Conservation (phyloP, 2,888 invertebrate species). For the Lochmaea capreae region DNA sequence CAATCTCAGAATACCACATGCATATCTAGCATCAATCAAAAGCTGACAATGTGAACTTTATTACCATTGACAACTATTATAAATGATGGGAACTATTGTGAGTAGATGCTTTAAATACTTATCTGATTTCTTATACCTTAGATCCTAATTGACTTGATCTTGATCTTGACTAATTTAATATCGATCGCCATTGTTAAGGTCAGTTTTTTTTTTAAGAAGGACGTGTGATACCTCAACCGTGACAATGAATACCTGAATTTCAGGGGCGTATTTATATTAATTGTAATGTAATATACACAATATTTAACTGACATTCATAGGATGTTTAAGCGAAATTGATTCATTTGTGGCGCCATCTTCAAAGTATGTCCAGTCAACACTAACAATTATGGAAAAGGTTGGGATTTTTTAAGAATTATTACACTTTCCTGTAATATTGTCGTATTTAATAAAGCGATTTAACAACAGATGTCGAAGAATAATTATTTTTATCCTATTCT, state of each 20-base stretch:
- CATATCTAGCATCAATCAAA: slow-evolving; percentile 57
- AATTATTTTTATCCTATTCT: too few species aligned
- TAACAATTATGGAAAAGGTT: too few species aligned
- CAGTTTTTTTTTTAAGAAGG: background rate
- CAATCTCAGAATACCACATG: slow-evolving; percentile 37
- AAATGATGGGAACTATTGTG: slow-evolving; percentile 56
- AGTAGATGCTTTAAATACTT: slow-evolving; percentile 31
- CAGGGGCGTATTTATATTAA: background rate
- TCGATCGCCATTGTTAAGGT: slow-evolving; percentile 24
- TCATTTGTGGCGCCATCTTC: too few species aligned
- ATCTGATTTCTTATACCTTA: slow-evolving; percentile 32
- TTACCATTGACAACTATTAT: slow-evolving; percentile 62
- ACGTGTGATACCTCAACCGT: slow-evolving; percentile 18
- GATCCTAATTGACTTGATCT: slow-evolving; percentile 35
- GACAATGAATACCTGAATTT: slow-evolving; percentile 15
- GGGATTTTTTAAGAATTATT: too few species aligned
- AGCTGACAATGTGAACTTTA: slow-evolving; percentile 61
- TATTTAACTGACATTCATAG: too few species aligned
- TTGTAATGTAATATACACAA: background rate
- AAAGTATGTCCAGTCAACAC: too few species aligned
- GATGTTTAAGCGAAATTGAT: too few species aligned
- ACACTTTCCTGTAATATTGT: too few species aligned
- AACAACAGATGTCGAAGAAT: too few species aligned
- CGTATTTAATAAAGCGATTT: too few species aligned
- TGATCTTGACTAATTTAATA: slow-evolving; percentile 34